These are phyloP conservation scores for Drosophila paranaensis DNA, from an alignment of 2,888 invertebrate genomes.

Conservation along the genomic window DNA sequence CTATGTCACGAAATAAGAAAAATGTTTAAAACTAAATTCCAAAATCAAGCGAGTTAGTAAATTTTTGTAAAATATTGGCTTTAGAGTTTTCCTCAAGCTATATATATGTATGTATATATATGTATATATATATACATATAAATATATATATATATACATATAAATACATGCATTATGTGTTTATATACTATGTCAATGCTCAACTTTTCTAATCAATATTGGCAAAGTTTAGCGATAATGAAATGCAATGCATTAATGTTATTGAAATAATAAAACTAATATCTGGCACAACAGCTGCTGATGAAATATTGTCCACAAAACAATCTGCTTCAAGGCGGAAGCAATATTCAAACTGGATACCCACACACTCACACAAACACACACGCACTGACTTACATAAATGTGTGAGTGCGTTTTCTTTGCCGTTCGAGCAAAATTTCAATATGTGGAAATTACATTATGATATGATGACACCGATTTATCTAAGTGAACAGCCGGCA, in stretches of 20 bases:
- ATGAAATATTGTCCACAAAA: conserved; percentile 77
- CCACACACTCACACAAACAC: not conserved
- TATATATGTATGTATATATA: not conserved
- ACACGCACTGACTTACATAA: conserved; percentile 8
- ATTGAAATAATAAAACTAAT: conserved; percentile 80
- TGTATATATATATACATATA: not conserved
- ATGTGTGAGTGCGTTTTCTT: conserved; percentile 22
- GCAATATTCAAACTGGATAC: conserved; percentile 46
- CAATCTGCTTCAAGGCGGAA: conserved; percentile 49
- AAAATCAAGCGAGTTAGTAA: not conserved
- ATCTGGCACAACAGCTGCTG: conserved; percentile 65
- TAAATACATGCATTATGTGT: not conserved
- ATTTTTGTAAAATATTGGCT: not conserved
- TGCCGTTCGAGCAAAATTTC: conserved; percentile 70
- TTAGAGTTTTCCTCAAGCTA: too few relatives aligned
- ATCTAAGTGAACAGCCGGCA: conserved; percentile 69
- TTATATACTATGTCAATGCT: not conserved
- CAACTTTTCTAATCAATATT: conserved; percentile 53
- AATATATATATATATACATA: not conserved
- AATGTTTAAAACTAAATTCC: not conserved
- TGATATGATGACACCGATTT: conserved; percentile 85
- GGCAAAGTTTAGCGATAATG: conserved; percentile 75
- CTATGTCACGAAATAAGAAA: conserved; percentile 3
- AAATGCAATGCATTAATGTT: conserved; percentile 74
- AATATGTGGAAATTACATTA: conserved; percentile 84